Percentiles rank a stretch among this genome's conserved stretches.
Evolutionary conservation across 2,113 vertebrate genomes (phyloP).

Genomic region (Alexandromys fortis): DNA sequence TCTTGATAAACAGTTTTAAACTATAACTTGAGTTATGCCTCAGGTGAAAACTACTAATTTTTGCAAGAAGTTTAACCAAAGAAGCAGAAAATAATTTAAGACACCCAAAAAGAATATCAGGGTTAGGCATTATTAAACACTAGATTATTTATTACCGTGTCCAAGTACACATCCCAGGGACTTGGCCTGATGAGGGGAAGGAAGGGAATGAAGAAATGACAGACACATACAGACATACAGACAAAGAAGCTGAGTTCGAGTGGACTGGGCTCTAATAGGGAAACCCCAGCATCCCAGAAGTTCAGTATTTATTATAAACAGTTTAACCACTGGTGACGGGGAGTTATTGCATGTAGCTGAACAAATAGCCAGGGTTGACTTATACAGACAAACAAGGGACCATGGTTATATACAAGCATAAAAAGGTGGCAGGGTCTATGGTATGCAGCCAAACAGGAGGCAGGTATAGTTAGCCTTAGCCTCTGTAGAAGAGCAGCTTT

Average conservation of each 20-base stretch:
- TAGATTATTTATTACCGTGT: neutral
- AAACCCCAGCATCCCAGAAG: neutral
- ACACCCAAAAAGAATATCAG: neutral
- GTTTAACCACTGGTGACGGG: neutral
- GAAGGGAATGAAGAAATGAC: neutral
- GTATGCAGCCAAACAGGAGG: neutral
- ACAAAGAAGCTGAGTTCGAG: neutral
- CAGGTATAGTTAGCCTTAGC: neutral
- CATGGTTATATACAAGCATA: neutral
- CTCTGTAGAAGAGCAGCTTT: neutral
- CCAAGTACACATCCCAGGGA: neutral
- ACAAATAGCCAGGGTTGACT: neutral
- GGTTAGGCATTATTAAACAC: neutral
- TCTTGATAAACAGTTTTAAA: neutral
- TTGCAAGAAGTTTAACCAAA: constrained; percentile 41
- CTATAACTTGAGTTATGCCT: neutral
- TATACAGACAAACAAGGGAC: too few species aligned
- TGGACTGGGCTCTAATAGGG: neutral
- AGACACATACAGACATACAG: neutral
- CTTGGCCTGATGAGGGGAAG: neutral
- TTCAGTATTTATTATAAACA: neutral
- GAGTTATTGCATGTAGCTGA: neutral
- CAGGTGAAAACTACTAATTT: constrained; percentile 16
- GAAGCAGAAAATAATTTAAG: constrained; percentile 3
- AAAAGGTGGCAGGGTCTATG: neutral